Evolutionary conservation across 2,888 invertebrate genomes (phyloP), one percentile per base, ranked within the genome.

Genomic region (Oscheius onirici): DNA sequence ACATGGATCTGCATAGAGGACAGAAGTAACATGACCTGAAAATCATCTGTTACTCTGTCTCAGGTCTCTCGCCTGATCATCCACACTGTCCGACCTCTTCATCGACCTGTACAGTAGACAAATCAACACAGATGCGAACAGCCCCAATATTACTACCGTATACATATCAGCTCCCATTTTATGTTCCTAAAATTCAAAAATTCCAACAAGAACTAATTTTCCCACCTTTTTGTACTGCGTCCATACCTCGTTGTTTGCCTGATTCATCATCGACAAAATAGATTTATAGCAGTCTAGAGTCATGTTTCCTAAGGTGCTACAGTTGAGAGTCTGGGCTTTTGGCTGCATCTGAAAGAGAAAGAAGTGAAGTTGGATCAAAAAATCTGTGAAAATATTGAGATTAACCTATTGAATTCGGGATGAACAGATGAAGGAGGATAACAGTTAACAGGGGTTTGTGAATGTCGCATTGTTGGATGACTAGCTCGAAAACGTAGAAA

Each of bases 1-100:
- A 69, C 69, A 49, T 60, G 60, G 24, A 69, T 69, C 40, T 69
- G 69, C 69, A 69, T 69, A 8, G 69, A 69, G 17, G 69, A 57
- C 8, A 69, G 49, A 3, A 69, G 60, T 3, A 69, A 6, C 20
- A 54, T 24, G 17, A 69, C 69, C 69, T 49, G 41, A 57, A 54
- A 41, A 22, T 10, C 15, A 17, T 61, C 15, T n/a, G n/a, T n/a
- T n/a, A n/a, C n/a, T 10, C 46, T 46, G 15, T 17, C 46, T 15
- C 15, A n/a, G n/a, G n/a, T n/a, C n/a, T n/a, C 26, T 11, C 11
- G 58, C 69, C 58, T 69, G 69, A 34, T 69, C 69, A 28, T 69
- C 69, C 8, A 54, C 67, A 41, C 20, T 69, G 13, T 69, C 69
- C 1, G 58, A n/a, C 44, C 43, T 69, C 5, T 44, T 26, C 20